Evolutionary conservation across 2,797 vertebrate genomes (phyloP).

Genomic region (Coranthus polyacanthus): DNA sequence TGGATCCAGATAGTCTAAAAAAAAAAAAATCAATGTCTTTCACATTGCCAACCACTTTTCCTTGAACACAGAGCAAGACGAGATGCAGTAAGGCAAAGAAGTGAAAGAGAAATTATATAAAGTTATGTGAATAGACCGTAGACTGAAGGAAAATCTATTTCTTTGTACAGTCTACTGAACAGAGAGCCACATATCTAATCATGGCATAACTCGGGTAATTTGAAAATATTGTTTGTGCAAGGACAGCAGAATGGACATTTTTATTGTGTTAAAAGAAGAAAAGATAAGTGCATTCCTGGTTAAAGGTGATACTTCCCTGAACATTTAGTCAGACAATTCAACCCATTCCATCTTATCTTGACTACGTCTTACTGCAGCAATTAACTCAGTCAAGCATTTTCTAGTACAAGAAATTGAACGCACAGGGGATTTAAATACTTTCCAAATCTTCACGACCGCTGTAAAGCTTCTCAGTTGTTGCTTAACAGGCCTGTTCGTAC

Average conservation of each 20-base stretch:
- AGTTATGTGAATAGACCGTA: conserved; percentile 4
- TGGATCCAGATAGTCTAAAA: conserved; percentile 39
- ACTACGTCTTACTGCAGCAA: conserved; percentile 24
- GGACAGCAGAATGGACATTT: neutral
- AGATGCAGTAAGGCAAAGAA: conserved; percentile 7
- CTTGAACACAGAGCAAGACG: conserved; percentile 17
- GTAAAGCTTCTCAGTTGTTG: conserved; percentile 10
- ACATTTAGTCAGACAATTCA: conserved; percentile 13
- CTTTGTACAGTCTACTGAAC: too few relatives aligned
- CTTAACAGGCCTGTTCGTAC: neutral
- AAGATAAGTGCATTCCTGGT: conserved; percentile 2
- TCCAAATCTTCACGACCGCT: neutral
- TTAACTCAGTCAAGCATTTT: conserved; percentile 38
- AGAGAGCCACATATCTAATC: too few relatives aligned
- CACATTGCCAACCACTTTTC: conserved; percentile 37
- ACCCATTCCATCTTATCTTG: conserved; percentile 27
- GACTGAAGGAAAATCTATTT: too few relatives aligned
- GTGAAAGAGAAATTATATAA: conserved; percentile 1
- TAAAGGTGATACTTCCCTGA: neutral
- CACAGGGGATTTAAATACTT: conserved; percentile 1
- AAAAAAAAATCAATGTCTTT: conserved; percentile 58
- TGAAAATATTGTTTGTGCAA: too few relatives aligned
- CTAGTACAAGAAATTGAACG: conserved; percentile 3
- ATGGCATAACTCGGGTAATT: too few relatives aligned
- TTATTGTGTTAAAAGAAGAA: too few relatives aligned